Percentiles rank a stretch among this genome's conserved stretches.
Conservation (phyloP, 1,140 invertebrate genomes). For the Meloidogyne chitwoodi region DNA sequence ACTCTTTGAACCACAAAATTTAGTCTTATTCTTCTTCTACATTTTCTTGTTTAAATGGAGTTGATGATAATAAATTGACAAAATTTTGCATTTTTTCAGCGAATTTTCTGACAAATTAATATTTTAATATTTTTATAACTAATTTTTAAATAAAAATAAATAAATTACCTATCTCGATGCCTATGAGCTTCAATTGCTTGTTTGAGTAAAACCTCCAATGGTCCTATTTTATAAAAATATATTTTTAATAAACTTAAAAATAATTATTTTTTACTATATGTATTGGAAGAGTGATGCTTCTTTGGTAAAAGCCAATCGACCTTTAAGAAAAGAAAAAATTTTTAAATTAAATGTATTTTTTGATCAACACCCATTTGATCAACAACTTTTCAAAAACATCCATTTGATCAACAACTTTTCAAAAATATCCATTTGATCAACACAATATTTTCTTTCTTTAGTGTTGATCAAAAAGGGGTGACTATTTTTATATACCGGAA, state of each 20-base stretch:
- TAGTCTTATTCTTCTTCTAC: not conserved
- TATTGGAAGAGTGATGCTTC: not conserved
- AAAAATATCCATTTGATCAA: not conserved
- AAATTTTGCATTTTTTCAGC: not conserved
- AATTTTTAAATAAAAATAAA: not conserved
- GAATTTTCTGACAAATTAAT: not conserved
- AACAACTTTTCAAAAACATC: no score
- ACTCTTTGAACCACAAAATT: no score
- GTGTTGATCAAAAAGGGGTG: conserved; percentile 3
- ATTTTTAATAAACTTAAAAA: not conserved
- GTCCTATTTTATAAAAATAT: not conserved
- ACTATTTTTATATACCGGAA: no score
- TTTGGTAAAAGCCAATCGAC: not conserved
- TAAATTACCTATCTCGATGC: not conserved
- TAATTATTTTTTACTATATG: not conserved
- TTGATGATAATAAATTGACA: not conserved
- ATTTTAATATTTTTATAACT: not conserved
- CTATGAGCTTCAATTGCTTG: conserved; percentile 1
- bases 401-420: no score
- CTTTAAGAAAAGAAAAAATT: not conserved
- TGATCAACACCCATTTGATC: no score
- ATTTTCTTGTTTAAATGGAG: not conserved
- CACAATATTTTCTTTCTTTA: no score
- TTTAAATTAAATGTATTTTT: not conserved
- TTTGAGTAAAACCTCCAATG: conserved; percentile 1